phyloP scores from a whole-genome alignment of 2,797 vertebrate species.

The Chaetophractus vellerosus region DNA sequence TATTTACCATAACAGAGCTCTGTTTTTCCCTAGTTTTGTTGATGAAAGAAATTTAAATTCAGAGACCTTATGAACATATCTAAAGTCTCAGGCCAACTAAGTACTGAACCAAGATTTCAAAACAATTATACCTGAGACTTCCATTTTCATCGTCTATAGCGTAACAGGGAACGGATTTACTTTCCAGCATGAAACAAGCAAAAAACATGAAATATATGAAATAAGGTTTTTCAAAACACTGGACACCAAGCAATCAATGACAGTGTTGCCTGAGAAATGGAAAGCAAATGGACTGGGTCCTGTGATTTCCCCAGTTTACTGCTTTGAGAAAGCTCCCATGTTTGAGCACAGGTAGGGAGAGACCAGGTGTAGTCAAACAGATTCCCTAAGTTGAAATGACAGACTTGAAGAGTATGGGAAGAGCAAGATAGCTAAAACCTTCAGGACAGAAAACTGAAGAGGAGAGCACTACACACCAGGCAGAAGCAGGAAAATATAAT shows the following conservation, averaged over 20 bases:
- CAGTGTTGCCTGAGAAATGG: not conserved
- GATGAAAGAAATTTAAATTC: not conserved
- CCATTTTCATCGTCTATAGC: not conserved
- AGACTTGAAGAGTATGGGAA: not conserved
- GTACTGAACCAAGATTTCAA: not conserved
- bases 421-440: not conserved
- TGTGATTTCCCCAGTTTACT: no score
- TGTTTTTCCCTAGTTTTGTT: not conserved
- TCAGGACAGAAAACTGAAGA: not conserved
- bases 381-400: not conserved
- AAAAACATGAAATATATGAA: not conserved
- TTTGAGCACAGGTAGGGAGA: not conserved
- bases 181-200: not conserved
- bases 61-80: conserved; percentile 8
- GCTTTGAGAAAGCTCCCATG: not conserved
- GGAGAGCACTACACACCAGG: not conserved
- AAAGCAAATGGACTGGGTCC: no score
- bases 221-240: conserved; percentile 42
- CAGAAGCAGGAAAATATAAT: not conserved
- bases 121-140: conserved; percentile 3
- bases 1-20: not conserved
- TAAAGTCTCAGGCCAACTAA: not conserved
- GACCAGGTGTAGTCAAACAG: not conserved
- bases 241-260: not conserved
- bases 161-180: not conserved